Evolutionary conservation across 2,113 vertebrate species (phyloP).

Genomic region (Datnioides undecimradiatus): DNA sequence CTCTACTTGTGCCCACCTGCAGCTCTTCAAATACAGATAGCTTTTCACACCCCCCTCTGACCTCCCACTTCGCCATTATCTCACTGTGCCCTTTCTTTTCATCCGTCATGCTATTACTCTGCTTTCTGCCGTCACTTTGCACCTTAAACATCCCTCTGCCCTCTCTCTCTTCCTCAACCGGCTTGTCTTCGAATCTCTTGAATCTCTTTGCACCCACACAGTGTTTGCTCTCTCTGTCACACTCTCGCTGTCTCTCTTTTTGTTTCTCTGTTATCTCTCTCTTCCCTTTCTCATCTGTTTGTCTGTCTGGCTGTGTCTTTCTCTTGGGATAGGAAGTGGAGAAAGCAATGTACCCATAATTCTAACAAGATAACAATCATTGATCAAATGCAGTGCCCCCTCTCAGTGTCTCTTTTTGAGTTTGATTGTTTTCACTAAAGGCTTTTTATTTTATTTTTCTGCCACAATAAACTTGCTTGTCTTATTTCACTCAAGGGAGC

Average conservation of each 20-base stretch:
- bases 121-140: neutral
- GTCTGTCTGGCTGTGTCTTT: slow-evolving; percentile 13
- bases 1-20: slow-evolving; percentile 15
- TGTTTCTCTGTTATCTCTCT: slow-evolving; percentile 11
- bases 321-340: neutral
- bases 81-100: neutral
- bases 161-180: slow-evolving; percentile 47
- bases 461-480: neutral
- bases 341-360: neutral
- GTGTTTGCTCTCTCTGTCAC: slow-evolving; percentile 63
- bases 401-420: slow-evolving; percentile 1
- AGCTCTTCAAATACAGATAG: slow-evolving; percentile 23
- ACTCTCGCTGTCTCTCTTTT: slow-evolving; percentile 24
- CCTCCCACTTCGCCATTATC: slow-evolving; percentile 19
- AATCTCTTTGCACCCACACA: slow-evolving; percentile 50
- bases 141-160: neutral
- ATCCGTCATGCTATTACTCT: slow-evolving; percentile 14
- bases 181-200: slow-evolving; percentile 62
- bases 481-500: neutral
- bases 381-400: slow-evolving; percentile 6
- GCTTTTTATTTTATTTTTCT: neutral
- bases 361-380: slow-evolving; percentile 14
- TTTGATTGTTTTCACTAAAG: neutral
- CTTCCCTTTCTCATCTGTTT: neutral
- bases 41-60: slow-evolving; percentile 20